Percentiles rank a stretch among this genome's conserved stretches.
Conservation (phyloP, 2,888 invertebrate species). For the Macrosiphum euphorbiae region DNA sequence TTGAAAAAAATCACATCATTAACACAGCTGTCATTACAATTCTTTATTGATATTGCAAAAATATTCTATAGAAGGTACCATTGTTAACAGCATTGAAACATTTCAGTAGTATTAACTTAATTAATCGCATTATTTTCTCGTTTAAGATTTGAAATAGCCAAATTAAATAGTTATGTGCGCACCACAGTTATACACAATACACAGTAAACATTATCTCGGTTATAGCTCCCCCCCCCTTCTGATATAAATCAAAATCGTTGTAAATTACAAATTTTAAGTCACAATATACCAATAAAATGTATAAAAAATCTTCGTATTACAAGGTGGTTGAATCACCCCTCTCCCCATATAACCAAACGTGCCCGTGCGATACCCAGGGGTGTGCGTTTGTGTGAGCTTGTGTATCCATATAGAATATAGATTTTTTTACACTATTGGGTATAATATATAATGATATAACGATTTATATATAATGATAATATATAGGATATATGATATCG, state of each 20-base stretch:
- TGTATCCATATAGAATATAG: neutral
- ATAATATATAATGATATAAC: neutral
- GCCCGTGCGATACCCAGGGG: too few species aligned
- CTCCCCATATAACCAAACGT: neutral
- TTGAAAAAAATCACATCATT: neutral
- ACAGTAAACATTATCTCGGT: neutral
- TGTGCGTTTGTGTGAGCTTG: neutral
- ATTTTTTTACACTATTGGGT: neutral
- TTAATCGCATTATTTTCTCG: neutral
- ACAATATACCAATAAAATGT: neutral
- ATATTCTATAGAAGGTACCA: neutral
- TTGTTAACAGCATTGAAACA: neutral
- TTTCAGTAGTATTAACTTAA: neutral
- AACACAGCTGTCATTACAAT: neutral
- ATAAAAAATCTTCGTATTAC: neutral
- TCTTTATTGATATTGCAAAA: too few species aligned
- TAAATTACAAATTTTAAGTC: neutral
- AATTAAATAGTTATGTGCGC: neutral
- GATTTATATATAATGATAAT: neutral
- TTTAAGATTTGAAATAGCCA: neutral
- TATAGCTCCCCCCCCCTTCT: too few species aligned
- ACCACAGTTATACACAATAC: too few species aligned
- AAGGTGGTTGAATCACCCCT: neutral
- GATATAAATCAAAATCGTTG: neutral
- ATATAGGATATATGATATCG: conserved; percentile 32